Evolutionary conservation across 2,797 vertebrate species (phyloP).

Genomic region (Nyctibius grandis): DNA sequence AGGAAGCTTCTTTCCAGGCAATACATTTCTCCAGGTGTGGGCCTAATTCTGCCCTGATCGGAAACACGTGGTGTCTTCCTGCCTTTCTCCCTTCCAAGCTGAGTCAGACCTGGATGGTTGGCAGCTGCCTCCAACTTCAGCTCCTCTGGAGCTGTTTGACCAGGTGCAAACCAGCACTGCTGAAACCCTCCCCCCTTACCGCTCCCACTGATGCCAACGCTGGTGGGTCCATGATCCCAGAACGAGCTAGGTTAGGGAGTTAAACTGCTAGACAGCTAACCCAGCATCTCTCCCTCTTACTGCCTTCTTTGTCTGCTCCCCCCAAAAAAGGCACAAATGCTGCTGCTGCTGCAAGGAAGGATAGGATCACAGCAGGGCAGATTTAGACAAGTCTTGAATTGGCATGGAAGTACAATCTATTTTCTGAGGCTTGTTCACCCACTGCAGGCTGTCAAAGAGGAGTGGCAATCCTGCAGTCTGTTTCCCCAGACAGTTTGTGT

Average conservation of each 20-base stretch:
- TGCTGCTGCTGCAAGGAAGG: background rate
- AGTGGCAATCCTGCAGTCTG: background rate
- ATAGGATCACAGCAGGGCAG: background rate
- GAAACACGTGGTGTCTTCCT: background rate
- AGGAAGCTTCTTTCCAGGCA: background rate
- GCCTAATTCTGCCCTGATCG: background rate
- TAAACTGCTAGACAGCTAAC: background rate
- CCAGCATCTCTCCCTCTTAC: background rate
- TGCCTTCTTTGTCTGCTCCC: background rate
- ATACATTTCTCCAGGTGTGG: background rate
- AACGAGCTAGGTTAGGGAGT: background rate
- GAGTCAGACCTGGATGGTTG: background rate
- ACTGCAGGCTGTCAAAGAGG: background rate
- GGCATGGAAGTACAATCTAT: background rate
- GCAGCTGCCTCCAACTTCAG: background rate
- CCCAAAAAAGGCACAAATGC: background rate
- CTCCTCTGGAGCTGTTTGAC: background rate
- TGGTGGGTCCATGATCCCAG: background rate
- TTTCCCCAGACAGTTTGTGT: background rate
- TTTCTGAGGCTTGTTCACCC: background rate
- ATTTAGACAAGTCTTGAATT: background rate
- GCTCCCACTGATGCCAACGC: fast-evolving
- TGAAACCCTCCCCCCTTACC: background rate
- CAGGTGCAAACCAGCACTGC: background rate
- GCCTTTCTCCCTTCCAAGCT: background rate